Percentiles rank a stretch among this genome's conserved stretches.
phyloP scores from a whole-genome alignment of 1,140 invertebrate genomes.

The Homarus americanus region DNA sequence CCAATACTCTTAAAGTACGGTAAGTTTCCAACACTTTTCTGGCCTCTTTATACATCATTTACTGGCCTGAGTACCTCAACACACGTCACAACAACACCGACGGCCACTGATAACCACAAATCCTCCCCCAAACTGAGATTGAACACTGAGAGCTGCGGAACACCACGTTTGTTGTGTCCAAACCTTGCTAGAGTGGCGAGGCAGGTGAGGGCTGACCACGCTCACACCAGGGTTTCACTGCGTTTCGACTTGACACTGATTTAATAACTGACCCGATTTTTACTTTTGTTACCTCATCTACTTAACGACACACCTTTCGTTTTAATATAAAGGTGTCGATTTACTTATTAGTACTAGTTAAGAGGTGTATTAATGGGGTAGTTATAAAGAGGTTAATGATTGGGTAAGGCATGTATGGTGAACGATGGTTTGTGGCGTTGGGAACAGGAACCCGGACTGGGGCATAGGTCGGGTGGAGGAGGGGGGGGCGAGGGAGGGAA shows the following conservation, averaged over 20 bases:
- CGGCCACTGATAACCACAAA: neutral
- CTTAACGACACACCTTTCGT: too few relatives aligned
- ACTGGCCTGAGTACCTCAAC: neutral
- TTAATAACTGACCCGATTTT: too few relatives aligned
- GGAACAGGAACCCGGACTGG: neutral
- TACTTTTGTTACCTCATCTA: too few relatives aligned
- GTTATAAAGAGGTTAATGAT: too few relatives aligned
- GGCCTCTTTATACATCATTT: too few relatives aligned
- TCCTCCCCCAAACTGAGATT: neutral
- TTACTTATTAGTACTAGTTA: too few relatives aligned
- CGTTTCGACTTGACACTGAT: too few relatives aligned
- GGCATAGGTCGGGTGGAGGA: neutral
- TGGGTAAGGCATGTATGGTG: too few relatives aligned
- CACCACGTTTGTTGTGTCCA: slow-evolving; percentile 68
- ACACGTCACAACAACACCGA: neutral
- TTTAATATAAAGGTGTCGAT: too few relatives aligned
- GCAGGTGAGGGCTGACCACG: slow-evolving; percentile 43
- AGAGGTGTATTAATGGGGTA: too few relatives aligned
- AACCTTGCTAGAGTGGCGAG: slow-evolving; percentile 59
- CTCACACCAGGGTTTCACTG: neutral
- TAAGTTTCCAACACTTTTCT: too few relatives aligned
- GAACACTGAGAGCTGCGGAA: neutral
- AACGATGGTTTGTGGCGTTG: slow-evolving; percentile 2
- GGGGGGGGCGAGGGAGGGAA: neutral
- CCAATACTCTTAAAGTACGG: too few relatives aligned